Evolutionary conservation across 2,113 vertebrate species (phyloP).

Genomic region (Haliaeetus leucogaster): DNA sequence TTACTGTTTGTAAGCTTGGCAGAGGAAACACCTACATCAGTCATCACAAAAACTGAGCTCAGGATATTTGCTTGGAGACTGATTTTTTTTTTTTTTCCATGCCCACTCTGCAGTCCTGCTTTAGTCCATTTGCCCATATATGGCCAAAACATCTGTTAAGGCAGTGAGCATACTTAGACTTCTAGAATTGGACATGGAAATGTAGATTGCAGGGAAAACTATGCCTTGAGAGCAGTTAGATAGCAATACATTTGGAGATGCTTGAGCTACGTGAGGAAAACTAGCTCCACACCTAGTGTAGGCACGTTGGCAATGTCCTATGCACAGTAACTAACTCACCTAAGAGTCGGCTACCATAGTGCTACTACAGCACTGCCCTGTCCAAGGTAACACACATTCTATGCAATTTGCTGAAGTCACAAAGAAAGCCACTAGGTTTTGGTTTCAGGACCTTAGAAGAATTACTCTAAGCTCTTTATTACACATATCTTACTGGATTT

Average conservation of each 20-base stretch:
- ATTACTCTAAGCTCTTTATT: not conserved
- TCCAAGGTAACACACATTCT: rapidly evolving
- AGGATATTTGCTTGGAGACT: not conserved
- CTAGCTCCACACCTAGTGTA: not conserved
- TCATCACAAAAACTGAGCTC: not conserved
- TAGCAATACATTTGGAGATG: not conserved
- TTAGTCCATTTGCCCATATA: not conserved
- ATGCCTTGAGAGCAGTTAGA: not conserved
- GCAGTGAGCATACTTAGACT: not conserved
- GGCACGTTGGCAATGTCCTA: not conserved
- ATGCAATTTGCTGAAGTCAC: not conserved
- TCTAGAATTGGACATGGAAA: not conserved
- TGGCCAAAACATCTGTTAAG: not conserved
- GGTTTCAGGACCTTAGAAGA: not conserved
- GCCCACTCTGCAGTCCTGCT: not conserved
- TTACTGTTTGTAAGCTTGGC: not conserved
- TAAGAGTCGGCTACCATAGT: not conserved
- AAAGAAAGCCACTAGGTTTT: not conserved
- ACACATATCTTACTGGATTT: not conserved
- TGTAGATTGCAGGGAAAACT: not conserved
- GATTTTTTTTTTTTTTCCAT: not conserved
- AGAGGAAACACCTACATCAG: not conserved
- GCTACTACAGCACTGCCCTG: not conserved
- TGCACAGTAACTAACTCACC: not conserved
- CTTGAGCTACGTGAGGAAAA: not conserved